These are phyloP conservation scores for Empidonax alnorum DNA, from an alignment of 2,113 vertebrate species.

Conservation along the genomic window DNA sequence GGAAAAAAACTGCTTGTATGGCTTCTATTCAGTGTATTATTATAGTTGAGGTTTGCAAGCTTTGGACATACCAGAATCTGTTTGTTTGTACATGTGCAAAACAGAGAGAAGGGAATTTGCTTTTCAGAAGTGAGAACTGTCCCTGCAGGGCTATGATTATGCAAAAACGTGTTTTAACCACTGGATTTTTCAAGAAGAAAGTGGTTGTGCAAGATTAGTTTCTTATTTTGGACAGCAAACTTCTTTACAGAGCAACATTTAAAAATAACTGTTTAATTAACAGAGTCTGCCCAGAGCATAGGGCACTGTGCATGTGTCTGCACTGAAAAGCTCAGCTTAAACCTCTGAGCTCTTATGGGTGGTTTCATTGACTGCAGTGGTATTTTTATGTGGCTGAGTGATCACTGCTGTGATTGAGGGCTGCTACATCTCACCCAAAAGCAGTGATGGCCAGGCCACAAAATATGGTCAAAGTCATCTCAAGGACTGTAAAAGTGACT, in stretches of 20 bases:
- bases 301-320: background rate
- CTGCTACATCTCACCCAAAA: conserved; percentile 50
- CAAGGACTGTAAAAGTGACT: conserved; percentile 20
- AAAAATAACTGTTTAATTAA: conserved; percentile 18
- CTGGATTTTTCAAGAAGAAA: conserved; percentile 5
- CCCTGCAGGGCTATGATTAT: background rate
- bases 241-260: background rate
- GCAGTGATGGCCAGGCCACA: conserved; percentile 22
- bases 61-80: background rate
- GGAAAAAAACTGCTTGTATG: background rate
- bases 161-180: conserved; percentile 15
- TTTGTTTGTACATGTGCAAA: conserved; percentile 13
- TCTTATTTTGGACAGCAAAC: background rate
- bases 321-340: background rate
- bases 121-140: background rate
- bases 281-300: background rate
- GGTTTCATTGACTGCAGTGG: conserved; percentile 42
- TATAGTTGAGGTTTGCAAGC: background rate
- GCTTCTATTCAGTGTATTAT: conserved; percentile 2
- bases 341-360: background rate
- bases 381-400: background rate
- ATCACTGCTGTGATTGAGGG: background rate
- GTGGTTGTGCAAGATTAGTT: background rate
- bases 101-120: background rate
- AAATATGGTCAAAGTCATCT: conserved; percentile 18